A percentile compares a stretch with the other conserved stretches of the same genome.
phyloP scores from a whole-genome alignment of 2,113 vertebrate genomes.

The Felis chaus region DNA sequence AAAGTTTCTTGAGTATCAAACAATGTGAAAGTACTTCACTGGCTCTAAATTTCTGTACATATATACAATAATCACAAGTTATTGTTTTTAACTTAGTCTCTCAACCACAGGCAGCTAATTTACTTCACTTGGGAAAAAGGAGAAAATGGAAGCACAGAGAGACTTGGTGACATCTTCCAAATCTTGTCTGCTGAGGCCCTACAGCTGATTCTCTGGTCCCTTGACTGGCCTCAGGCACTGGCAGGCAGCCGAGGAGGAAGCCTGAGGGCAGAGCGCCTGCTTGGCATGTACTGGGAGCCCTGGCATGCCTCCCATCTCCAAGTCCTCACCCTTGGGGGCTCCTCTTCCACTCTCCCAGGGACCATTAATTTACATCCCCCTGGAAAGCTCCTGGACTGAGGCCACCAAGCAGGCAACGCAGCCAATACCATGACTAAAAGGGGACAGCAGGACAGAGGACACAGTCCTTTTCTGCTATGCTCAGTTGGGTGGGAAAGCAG shows the following conservation, averaged over 20 bases:
- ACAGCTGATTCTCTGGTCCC: neutral
- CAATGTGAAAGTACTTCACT: neutral
- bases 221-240: neutral
- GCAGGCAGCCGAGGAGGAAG: neutral
- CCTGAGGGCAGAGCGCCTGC: neutral
- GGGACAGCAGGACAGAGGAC: neutral
- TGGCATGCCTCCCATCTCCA: neutral
- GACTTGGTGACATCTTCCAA: neutral
- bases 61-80: neutral
- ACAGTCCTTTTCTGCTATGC: neutral
- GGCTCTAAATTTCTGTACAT: neutral
- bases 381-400: conserved; percentile 32
- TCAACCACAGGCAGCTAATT: neutral
- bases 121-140: neutral
- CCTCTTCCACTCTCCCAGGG: neutral
- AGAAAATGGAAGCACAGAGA: neutral
- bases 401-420: neutral
- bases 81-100: neutral
- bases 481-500: neutral
- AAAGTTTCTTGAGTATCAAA: neutral
- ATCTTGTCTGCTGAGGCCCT: neutral
- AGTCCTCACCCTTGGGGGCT: neutral
- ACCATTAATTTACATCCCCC: neutral
- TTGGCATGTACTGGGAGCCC: neutral
- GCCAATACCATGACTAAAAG: neutral